phyloP scores from a whole-genome alignment of 2,113 vertebrate genomes.

The Heliornis fulica region DNA sequence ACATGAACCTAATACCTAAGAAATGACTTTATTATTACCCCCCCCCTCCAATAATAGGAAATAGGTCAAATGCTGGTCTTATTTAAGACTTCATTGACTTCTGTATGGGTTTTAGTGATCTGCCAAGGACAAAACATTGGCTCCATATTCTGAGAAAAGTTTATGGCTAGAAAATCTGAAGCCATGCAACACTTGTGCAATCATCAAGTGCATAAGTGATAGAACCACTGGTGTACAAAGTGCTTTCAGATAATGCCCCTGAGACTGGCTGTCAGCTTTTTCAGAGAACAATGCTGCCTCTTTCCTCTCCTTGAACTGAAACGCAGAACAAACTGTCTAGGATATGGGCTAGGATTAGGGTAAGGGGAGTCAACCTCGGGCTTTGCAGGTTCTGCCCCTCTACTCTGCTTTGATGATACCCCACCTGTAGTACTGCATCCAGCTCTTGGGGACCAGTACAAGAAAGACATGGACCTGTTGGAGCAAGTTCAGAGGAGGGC shows the following conservation, averaged over 20 bases:
- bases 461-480: too few relatives aligned
- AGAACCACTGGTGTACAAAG: not conserved
- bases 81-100: not conserved
- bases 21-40: not conserved
- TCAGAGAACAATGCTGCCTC: not conserved
- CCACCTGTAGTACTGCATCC: too few relatives aligned
- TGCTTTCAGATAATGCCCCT: rapidly evolving
- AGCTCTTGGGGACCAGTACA: too few relatives aligned
- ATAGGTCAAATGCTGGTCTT: not conserved
- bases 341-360: not conserved
- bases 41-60: too few relatives aligned
- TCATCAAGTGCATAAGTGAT: not conserved
- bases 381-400: not conserved
- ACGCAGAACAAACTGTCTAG: not conserved
- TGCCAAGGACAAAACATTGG: not conserved
- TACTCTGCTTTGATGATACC: not conserved
- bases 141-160: not conserved
- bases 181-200: not conserved
- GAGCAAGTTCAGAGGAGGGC: too few relatives aligned
- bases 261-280: not conserved
- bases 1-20: not conserved
- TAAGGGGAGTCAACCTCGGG: not conserved
- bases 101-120: not conserved
- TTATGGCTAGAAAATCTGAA: not conserved
- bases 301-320: not conserved